phyloP scores from a whole-genome alignment of 2,797 vertebrate species.

The Myotis vivesi region DNA sequence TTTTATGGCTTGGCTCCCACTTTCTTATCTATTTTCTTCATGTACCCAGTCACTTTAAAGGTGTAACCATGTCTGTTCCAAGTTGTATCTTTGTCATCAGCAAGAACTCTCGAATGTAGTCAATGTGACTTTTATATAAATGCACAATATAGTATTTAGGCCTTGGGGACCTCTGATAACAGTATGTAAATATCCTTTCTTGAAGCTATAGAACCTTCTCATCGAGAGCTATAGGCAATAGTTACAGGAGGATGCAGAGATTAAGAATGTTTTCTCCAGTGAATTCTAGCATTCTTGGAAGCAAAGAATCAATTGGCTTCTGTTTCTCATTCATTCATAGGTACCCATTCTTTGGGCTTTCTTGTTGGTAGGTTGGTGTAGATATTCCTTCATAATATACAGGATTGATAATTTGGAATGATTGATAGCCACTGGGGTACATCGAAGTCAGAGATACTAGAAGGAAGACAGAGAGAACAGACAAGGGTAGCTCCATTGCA shows the following conservation, averaged over 20 bases:
- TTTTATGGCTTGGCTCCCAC: neutral
- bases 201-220: slow-evolving; percentile 22
- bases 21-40: slow-evolving; percentile 21
- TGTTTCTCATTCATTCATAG: neutral
- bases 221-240: neutral
- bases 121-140: slow-evolving; percentile 46
- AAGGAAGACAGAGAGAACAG: neutral
- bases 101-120: slow-evolving; percentile 38
- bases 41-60: neutral
- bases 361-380: neutral
- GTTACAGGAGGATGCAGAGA: neutral
- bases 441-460: neutral
- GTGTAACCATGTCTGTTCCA: neutral
- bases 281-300: neutral
- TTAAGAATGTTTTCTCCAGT: neutral
- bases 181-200: slow-evolving; percentile 60
- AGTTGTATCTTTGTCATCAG: slow-evolving; percentile 50
- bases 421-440: neutral
- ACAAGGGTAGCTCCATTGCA: neutral
- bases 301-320: neutral
- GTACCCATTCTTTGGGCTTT: neutral
- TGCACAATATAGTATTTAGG: slow-evolving; percentile 22
- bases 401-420: neutral
- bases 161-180: slow-evolving; percentile 69
- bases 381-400: neutral